phyloP scores from a whole-genome alignment of 2,113 vertebrate genomes.

The Phalacrocorax pelagicus region DNA sequence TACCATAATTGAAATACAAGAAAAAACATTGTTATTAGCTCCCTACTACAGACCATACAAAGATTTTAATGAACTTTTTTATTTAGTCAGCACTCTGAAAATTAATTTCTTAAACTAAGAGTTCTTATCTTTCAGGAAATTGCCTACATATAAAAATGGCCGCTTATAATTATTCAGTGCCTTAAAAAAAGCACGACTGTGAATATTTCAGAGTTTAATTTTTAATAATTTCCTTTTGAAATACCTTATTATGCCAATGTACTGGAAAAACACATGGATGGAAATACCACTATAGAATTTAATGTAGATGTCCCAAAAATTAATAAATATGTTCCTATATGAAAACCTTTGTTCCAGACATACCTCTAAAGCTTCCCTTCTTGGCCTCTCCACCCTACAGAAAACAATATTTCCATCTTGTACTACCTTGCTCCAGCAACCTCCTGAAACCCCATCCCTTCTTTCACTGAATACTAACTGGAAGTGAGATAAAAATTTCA shows the following conservation, averaged over 20 bases:
- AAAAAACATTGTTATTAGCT: slow-evolving; percentile 37
- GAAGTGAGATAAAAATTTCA: not conserved
- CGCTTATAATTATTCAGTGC: not conserved
- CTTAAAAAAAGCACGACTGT: not conserved
- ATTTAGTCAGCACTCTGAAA: slow-evolving; percentile 55
- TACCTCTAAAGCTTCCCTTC: not conserved
- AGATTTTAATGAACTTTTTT: slow-evolving; percentile 60
- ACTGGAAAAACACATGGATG: slow-evolving; percentile 19
- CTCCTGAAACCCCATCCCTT: not conserved
- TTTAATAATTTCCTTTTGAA: slow-evolving; percentile 12
- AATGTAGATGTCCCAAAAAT: not conserved
- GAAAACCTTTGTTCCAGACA: not conserved
- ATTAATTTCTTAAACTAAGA: slow-evolving; percentile 64
- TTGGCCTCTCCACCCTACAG: not conserved
- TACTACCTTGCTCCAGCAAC: not conserved
- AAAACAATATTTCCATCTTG: not conserved
- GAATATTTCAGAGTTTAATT: slow-evolving; percentile 10
- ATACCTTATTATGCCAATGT: not conserved
- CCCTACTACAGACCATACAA: not conserved
- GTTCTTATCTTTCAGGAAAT: slow-evolving; percentile 42
- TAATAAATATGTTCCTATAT: not conserved
- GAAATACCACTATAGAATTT: slow-evolving; percentile 3
- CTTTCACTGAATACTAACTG: not conserved
- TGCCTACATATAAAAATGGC: not conserved
- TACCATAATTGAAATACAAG: slow-evolving; percentile 44